Conservation (phyloP, 2,113 vertebrate genomes). For the Psammodynastes pulverulentus region DNA sequence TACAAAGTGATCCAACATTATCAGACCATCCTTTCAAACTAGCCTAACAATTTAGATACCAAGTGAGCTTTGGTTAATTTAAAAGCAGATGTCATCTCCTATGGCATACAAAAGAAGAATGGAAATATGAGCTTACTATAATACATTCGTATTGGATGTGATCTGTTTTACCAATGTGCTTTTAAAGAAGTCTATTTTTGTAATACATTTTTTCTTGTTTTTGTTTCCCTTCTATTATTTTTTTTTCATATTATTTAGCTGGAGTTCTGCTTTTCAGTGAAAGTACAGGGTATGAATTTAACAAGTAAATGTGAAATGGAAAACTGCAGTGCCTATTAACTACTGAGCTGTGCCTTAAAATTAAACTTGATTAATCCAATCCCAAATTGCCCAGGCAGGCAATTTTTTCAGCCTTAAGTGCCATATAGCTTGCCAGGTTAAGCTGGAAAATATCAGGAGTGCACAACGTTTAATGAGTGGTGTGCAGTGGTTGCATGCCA, state of each 20-base stretch:
- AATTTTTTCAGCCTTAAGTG: background rate
- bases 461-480: background rate
- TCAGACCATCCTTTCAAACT: background rate
- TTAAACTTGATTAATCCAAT: background rate
- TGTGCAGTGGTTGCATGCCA: background rate
- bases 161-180: background rate
- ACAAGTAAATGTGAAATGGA: background rate
- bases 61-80: background rate
- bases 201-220: background rate
- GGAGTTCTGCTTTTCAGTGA: background rate
- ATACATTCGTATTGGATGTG: background rate
- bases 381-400: background rate
- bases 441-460: background rate
- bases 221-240: background rate
- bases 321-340: background rate
- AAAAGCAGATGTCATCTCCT: background rate
- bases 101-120: background rate
- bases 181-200: background rate
- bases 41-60: background rate
- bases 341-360: background rate
- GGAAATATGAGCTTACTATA: background rate
- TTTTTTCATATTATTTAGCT: background rate
- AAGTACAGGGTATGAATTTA: background rate
- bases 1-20: background rate
- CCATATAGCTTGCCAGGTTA: background rate